phyloP scores from a whole-genome alignment of 2,888 invertebrate genomes.

The Metopia argyrocephala region DNA sequence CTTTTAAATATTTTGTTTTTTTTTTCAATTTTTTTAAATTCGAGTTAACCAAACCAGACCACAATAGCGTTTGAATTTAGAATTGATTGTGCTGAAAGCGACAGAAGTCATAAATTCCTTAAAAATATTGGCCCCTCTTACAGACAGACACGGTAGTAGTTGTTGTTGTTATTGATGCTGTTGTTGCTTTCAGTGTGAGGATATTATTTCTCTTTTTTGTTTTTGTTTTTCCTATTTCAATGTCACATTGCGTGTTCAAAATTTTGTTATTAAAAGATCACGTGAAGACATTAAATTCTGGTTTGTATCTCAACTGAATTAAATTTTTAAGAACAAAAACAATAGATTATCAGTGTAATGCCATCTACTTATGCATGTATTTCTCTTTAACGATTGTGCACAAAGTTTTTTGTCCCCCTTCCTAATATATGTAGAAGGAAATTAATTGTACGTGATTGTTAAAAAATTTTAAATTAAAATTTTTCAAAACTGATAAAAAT shows the following conservation, averaged over 20 bases:
- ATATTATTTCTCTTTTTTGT: neutral
- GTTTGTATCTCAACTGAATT: too few species aligned
- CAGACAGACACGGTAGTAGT: neutral
- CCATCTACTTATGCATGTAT: slow-evolving; percentile 19
- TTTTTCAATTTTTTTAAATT: slow-evolving; percentile 21
- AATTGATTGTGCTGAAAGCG: slow-evolving; percentile 74
- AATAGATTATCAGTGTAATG: slow-evolving; percentile 29
- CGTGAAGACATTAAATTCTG: too few species aligned
- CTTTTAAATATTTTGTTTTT: slow-evolving; percentile 24
- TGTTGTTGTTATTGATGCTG: neutral
- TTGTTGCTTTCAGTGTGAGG: neutral
- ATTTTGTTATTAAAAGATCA: too few species aligned
- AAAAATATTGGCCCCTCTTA: slow-evolving; percentile 17
- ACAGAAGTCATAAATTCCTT: slow-evolving; percentile 76
- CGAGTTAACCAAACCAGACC: slow-evolving; percentile 24
- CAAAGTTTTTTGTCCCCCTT: too few species aligned
- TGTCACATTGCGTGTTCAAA: slow-evolving; percentile 21
- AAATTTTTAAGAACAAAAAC: neutral
- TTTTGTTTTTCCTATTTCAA: neutral
- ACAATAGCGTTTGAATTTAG: slow-evolving; percentile 71
- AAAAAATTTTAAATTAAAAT: neutral
- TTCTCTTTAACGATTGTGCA: neutral
- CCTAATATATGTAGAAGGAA: too few species aligned
- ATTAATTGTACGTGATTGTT: slow-evolving; percentile 11
- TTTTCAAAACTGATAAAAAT: too few species aligned